These are phyloP conservation scores for Drosophila ogumai DNA, from an alignment of 1,140 invertebrate species.

Conservation along the genomic window DNA sequence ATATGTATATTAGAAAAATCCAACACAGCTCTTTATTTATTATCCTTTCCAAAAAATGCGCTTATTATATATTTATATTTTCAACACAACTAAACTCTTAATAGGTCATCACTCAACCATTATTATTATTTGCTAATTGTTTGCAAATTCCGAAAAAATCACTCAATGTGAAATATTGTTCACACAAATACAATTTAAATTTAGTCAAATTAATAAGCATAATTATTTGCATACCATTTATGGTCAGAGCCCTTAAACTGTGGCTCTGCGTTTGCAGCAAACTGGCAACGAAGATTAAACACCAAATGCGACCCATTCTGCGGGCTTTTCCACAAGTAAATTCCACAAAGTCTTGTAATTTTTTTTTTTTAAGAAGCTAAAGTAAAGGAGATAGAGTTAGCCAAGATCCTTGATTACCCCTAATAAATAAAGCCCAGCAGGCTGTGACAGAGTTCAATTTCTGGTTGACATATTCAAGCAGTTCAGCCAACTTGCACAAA, in stretches of 20 bases:
- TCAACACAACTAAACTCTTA: background rate
- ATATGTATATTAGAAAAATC: background rate
- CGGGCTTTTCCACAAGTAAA: slow-evolving; percentile 2
- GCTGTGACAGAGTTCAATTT: slow-evolving; percentile 40
- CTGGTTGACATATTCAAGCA: slow-evolving; percentile 59
- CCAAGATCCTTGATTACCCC: slow-evolving; percentile 12
- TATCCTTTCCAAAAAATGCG: background rate
- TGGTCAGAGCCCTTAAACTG: slow-evolving; percentile 55
- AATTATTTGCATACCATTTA: slow-evolving; percentile 56
- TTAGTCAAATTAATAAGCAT: slow-evolving; percentile 3
- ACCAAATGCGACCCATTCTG: slow-evolving; percentile 68
- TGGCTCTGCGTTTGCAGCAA: slow-evolving; percentile 70
- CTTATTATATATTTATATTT: background rate
- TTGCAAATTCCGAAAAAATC: background rate
- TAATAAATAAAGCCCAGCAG: slow-evolving; percentile 20
- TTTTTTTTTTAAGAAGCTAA: slow-evolving; percentile 3
- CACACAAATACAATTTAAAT: background rate
- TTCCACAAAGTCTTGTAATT: slow-evolving; percentile 3
- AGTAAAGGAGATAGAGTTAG: slow-evolving; percentile 12
- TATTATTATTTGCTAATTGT: background rate
- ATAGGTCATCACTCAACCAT: background rate
- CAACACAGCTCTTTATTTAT: background rate
- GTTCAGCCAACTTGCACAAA: slow-evolving; percentile 70
- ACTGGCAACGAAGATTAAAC: slow-evolving; percentile 63
- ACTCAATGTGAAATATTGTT: slow-evolving; percentile 3